phyloP scores from a whole-genome alignment of 2,888 invertebrate species.

The Drosophila emarginata region DNA sequence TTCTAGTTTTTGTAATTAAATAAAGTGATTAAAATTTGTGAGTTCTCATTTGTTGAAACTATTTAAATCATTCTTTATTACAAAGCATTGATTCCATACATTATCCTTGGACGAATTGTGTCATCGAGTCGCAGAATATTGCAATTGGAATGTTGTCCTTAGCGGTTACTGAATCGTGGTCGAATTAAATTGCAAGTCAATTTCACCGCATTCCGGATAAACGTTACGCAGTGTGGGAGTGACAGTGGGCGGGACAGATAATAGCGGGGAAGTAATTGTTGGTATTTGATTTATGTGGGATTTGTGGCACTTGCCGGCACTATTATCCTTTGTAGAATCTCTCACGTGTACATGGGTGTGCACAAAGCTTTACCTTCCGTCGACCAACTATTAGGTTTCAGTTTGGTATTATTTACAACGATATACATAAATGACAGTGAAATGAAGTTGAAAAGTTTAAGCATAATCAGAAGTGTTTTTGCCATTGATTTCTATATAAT shows the following conservation, averaged over 20 bases:
- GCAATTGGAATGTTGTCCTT: constrained; percentile 53
- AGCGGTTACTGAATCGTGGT: constrained; percentile 72
- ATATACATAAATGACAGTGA: too few species aligned
- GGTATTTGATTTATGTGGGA: constrained; percentile 78
- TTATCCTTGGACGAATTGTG: constrained; percentile 9
- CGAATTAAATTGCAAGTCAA: constrained; percentile 51
- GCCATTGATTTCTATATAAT: too few species aligned
- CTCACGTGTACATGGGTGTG: not conserved
- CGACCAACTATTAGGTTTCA: constrained; percentile 9
- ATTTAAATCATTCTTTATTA: too few species aligned
- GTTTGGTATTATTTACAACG: not conserved
- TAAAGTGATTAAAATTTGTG: too few species aligned
- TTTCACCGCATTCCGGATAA: not conserved
- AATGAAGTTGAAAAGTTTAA: too few species aligned
- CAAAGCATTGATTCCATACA: too few species aligned
- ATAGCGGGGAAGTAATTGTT: constrained; percentile 11
- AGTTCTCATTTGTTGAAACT: too few species aligned
- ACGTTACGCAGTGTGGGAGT: not conserved
- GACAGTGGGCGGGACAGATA: not conserved
- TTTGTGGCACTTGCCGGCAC: constrained; percentile 70
- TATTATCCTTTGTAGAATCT: constrained; percentile 17
- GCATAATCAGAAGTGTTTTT: too few species aligned
- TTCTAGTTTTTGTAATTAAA: too few species aligned
- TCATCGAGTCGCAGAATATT: constrained; percentile 49
- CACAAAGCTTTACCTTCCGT: not conserved